phyloP scores from a whole-genome alignment of 2,113 vertebrate genomes.

The Podarcis raffonei region DNA sequence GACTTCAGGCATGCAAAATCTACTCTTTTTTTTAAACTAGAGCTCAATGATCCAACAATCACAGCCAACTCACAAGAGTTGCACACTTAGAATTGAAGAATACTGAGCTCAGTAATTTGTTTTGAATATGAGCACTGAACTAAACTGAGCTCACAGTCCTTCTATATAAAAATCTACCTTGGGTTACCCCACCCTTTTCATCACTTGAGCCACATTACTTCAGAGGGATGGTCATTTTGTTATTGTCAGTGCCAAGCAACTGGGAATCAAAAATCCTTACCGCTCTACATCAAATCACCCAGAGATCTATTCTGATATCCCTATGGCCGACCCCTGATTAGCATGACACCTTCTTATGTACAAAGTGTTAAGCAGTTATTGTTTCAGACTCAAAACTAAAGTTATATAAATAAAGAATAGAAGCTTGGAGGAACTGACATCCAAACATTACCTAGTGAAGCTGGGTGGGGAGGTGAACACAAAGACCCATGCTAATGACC shows the following conservation, averaged over 20 bases:
- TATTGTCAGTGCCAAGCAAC: background rate
- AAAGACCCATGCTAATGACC: background rate
- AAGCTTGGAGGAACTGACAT: background rate
- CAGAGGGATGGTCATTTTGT: background rate
- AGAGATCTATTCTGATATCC: background rate
- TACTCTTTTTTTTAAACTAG: background rate
- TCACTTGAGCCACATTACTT: background rate
- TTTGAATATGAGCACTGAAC: background rate
- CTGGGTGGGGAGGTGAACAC: background rate
- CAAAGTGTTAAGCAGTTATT: background rate
- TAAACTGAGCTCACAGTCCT: background rate
- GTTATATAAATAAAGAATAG: background rate
- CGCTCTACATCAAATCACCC: background rate
- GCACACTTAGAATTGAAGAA: background rate
- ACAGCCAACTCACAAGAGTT: background rate
- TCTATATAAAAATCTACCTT: background rate
- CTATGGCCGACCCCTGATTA: background rate
- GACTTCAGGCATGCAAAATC: background rate
- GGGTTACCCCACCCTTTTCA: background rate
- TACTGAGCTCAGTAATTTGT: background rate
- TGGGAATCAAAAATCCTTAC: background rate
- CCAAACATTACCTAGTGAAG: background rate
- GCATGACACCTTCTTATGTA: background rate
- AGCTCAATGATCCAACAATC: background rate
- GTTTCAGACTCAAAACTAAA: background rate